A percentile compares a stretch with the other conserved stretches of the same genome.
Evolutionary conservation across 2,888 invertebrate species (phyloP).

Genomic region (Conchocele bisecta): DNA sequence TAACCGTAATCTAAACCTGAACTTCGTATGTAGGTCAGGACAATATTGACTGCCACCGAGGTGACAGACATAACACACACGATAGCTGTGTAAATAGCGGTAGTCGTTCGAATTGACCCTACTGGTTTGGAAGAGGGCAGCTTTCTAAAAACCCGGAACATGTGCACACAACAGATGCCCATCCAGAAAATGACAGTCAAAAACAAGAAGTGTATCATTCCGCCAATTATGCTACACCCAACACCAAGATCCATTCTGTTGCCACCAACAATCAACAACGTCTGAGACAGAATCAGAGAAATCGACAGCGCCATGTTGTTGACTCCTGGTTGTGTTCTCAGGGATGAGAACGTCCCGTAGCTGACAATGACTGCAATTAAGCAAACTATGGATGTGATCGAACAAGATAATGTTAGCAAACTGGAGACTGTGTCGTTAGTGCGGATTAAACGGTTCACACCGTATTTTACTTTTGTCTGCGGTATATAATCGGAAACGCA

Average conservation of each 20-base stretch:
- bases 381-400: background rate
- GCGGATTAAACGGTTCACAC: too few species aligned
- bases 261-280: background rate
- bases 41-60: background rate
- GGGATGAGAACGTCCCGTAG: background rate
- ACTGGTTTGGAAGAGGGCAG: too few species aligned
- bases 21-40: background rate
- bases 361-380: background rate
- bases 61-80: background rate
- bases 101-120: too few species aligned
- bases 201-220: background rate
- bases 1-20: background rate
- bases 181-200: background rate
- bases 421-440: too few species aligned
- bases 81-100: too few species aligned
- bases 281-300: background rate
- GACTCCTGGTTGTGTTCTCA: slow-evolving; percentile 8
- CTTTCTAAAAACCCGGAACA: slow-evolving; percentile 1
- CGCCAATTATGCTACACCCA: background rate
- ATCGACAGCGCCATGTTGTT: background rate
- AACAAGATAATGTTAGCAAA: too few species aligned
- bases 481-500: too few species aligned
- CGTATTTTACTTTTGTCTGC: too few species aligned
- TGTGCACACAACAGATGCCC: slow-evolving; percentile 1
- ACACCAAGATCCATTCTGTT: background rate